Percentiles rank a stretch among this genome's conserved stretches.
Evolutionary conservation across 2,888 invertebrate species (phyloP).

Genomic region (Neoitamus cyanurus): DNA sequence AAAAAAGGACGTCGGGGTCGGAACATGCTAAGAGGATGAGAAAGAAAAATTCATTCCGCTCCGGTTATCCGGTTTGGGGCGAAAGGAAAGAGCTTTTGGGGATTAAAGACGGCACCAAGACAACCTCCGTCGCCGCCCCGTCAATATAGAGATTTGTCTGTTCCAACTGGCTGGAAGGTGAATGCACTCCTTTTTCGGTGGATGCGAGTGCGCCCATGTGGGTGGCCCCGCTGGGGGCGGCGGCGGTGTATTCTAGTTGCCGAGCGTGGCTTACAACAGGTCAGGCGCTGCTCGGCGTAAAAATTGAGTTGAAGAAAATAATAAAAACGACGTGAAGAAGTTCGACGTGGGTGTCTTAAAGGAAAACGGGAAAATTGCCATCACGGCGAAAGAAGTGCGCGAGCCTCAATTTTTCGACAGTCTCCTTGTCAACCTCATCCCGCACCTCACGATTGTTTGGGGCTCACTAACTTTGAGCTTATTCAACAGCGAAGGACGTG

Average conservation of each 20-base stretch:
- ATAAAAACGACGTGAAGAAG: not conserved
- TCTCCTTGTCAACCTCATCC: too few relatives aligned
- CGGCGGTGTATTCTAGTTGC: not conserved
- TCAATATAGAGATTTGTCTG: conserved; percentile 22
- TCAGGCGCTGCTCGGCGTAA: conserved; percentile 11
- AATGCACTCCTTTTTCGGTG: conserved; percentile 26
- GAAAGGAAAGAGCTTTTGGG: conserved; percentile 4
- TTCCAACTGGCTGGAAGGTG: conserved; percentile 33
- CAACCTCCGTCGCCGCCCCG: conserved; percentile 7
- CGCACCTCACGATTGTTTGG: too few relatives aligned
- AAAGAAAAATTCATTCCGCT: conserved; percentile 28
- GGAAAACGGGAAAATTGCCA: not conserved
- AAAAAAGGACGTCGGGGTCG: not conserved
- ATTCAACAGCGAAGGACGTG: not conserved
- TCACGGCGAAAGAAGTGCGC: not conserved
- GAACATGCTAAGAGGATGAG: not conserved
- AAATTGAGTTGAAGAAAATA: not conserved
- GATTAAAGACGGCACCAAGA: conserved; percentile 26
- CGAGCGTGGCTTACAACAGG: conserved; percentile 23
- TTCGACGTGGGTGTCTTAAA: conserved; percentile 7
- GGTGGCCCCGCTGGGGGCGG: not conserved
- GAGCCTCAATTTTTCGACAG: not conserved
- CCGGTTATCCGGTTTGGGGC: conserved; percentile 12
- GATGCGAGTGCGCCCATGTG: not conserved
- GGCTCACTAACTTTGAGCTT: not conserved